Conservation (phyloP, 2,113 vertebrate species). For the Apeltes quadracus region DNA sequence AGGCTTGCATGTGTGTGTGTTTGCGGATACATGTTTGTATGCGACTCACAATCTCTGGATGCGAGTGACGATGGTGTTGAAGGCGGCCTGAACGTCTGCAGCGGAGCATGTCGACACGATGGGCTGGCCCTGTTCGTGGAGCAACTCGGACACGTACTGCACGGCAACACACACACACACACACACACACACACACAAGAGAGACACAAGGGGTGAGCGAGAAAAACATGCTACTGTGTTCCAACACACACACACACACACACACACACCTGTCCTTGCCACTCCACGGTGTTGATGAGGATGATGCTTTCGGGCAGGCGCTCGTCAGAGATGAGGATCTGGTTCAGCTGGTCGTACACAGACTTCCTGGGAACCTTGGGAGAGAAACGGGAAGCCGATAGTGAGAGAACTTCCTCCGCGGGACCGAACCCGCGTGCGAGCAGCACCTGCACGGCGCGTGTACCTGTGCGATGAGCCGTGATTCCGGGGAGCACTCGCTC, state of each 20-base stretch:
- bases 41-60: conserved; percentile 85
- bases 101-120: conserved; percentile 83
- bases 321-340: conserved; percentile 84
- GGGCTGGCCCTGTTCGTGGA: conserved; percentile 79
- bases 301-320: conserved; percentile 83
- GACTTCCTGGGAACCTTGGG: conserved; percentile 83
- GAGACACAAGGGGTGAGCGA: conserved; percentile 19
- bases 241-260: not conserved
- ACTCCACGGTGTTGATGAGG: conserved; percentile 82
- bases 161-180: conserved; percentile 50
- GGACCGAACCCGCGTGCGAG: not conserved
- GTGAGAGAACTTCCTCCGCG: not conserved
- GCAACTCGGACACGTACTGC: conserved; percentile 78
- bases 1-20: conserved; percentile 3
- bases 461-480: conserved; percentile 77
- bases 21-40: conserved; percentile 3
- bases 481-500: conserved; percentile 78
- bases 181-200: conserved; percentile 48
- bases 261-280: conserved; percentile 81
- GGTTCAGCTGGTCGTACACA: conserved; percentile 85
- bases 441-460: not conserved
- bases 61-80: conserved; percentile 83
- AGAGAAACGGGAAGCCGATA: conserved; percentile 20
- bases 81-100: conserved; percentile 82
- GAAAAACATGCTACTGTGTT: not conserved